A percentile compares a stretch with the other conserved stretches of the same genome.
Conservation (phyloP, 2,888 invertebrate species). For the Drosophila quinaria region DNA sequence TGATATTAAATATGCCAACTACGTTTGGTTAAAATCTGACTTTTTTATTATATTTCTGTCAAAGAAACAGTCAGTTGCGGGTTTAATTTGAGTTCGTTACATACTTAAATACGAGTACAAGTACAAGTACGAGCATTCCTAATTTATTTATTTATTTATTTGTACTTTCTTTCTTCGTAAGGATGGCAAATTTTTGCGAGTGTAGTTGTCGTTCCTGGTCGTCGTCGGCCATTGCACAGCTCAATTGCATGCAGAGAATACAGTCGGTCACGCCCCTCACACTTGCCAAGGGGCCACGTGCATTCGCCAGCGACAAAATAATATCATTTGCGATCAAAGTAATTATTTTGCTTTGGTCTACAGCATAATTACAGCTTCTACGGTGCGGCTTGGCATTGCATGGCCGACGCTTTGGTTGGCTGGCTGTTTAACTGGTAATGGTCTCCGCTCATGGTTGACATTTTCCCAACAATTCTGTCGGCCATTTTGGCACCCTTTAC, state of each 20-base stretch:
- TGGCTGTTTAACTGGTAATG: constrained; percentile 47
- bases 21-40: too few relatives aligned
- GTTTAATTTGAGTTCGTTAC: too few relatives aligned
- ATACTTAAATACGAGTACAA: too few relatives aligned
- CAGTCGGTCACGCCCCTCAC: constrained; percentile 56
- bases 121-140: too few relatives aligned
- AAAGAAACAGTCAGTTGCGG: too few relatives aligned
- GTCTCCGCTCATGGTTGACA: constrained; percentile 72
- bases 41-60: too few relatives aligned
- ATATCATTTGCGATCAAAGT: constrained; percentile 82
- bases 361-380: constrained; percentile 77
- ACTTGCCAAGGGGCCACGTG: constrained; percentile 32
- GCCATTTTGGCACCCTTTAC: constrained; percentile 63
- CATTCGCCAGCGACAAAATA: constrained; percentile 72
- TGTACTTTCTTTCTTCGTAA: too few relatives aligned
- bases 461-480: constrained; percentile 58
- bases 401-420: constrained; percentile 75
- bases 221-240: constrained; percentile 67
- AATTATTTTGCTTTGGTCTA: constrained; percentile 82
- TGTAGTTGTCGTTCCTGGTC: constrained; percentile 37
- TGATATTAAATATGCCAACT: too few relatives aligned
- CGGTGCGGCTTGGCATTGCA: constrained; percentile 44
- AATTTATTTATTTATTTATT: too few relatives aligned
- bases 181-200: too few relatives aligned
- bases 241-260: constrained; percentile 68